These are phyloP conservation scores for Lepidocolaptes lacrymiger DNA, from an alignment of 2,797 vertebrate genomes.

Conservation along the genomic window DNA sequence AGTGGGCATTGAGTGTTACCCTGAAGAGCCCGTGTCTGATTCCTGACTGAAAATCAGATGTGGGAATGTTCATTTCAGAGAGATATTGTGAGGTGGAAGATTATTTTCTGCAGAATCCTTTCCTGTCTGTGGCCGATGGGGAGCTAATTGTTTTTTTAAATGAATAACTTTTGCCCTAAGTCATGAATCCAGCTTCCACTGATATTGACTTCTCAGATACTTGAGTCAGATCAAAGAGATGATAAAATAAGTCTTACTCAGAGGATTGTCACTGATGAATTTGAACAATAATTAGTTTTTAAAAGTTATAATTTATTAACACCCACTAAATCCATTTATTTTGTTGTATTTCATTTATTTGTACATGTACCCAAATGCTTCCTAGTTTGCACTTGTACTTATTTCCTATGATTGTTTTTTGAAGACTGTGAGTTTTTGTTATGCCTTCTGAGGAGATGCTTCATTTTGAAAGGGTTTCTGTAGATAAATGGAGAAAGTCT, in stretches of 20 bases:
- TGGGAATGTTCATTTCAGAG: background rate
- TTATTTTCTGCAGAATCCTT: background rate
- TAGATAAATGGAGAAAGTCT: background rate
- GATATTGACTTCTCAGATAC: background rate
- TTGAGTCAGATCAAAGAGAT: background rate
- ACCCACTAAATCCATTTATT: background rate
- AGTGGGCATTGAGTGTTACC: background rate
- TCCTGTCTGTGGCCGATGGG: background rate
- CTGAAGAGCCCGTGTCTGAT: background rate
- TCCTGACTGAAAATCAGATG: background rate
- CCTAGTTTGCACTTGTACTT: background rate
- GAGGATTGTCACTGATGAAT: background rate
- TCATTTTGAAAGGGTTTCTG: background rate
- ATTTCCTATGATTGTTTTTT: background rate
- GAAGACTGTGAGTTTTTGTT: background rate
- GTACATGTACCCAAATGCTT: background rate
- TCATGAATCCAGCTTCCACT: background rate
- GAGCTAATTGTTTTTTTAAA: background rate
- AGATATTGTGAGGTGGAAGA: background rate
- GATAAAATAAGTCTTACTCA: background rate
- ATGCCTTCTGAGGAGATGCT: background rate
- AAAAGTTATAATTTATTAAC: background rate
- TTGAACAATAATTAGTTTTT: background rate
- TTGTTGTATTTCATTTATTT: background rate
- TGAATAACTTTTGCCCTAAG: background rate